phyloP scores from a whole-genome alignment of 2,113 vertebrate species.

The Scytalopus superciliaris region DNA sequence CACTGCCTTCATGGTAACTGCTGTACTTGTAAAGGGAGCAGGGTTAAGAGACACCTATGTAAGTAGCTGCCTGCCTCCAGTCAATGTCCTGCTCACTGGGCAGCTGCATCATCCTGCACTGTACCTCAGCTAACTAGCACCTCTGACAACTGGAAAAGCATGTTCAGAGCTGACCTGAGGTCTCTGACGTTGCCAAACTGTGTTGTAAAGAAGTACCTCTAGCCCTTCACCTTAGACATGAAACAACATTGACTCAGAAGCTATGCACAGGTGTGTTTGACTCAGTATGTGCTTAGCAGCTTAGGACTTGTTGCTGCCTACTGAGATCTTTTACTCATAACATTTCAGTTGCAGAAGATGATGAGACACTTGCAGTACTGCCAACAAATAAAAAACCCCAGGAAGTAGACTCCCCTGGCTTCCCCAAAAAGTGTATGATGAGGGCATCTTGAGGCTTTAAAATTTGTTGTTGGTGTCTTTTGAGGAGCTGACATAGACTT shows the following conservation, averaged over 20 bases:
- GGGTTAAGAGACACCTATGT: fast-evolving
- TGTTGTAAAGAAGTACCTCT: background rate
- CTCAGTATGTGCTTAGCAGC: background rate
- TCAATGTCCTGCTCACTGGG: fast-evolving
- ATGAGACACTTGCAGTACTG: background rate
- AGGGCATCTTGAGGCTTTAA: background rate
- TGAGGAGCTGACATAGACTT: background rate
- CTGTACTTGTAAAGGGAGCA: background rate
- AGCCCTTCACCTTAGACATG: background rate
- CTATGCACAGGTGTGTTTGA: background rate
- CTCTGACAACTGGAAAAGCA: background rate
- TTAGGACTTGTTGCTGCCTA: background rate
- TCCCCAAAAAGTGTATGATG: background rate
- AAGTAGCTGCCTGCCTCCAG: background rate
- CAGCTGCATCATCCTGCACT: background rate
- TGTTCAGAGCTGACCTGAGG: background rate
- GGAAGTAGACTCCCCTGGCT: fast-evolving
- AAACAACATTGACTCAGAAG: background rate
- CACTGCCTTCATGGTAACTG: fast-evolving
- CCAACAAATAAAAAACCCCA: fast-evolving
- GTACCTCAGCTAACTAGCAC: fast-evolving
- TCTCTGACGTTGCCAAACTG: background rate
- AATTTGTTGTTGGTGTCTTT: background rate
- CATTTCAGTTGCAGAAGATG: background rate
- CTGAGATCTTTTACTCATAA: background rate